phyloP scores from a whole-genome alignment of 2,888 invertebrate genomes.

The Empis livida region DNA sequence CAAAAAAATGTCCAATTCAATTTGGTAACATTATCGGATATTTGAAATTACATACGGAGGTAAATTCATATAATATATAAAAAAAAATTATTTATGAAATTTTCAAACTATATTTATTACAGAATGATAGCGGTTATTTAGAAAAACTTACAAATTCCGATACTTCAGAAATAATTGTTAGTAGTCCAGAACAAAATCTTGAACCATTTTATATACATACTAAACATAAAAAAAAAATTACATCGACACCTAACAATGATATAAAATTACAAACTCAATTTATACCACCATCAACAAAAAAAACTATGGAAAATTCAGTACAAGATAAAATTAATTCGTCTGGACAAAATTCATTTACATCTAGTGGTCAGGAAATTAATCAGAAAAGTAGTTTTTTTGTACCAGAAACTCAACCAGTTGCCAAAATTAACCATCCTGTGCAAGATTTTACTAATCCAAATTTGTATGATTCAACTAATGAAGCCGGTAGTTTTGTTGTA shows the following conservation, averaged over 20 bases:
- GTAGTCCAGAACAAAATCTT: slow-evolving; percentile 7
- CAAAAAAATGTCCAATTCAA: background rate
- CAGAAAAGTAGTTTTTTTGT: slow-evolving; percentile 16
- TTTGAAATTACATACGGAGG: background rate
- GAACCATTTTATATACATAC: background rate
- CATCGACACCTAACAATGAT: slow-evolving; percentile 7
- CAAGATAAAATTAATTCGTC: background rate
- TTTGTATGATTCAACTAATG: background rate
- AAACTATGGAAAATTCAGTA: background rate
- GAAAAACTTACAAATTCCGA: background rate
- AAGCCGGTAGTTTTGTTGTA: slow-evolving; percentile 4
- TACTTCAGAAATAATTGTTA: slow-evolving; percentile 2
- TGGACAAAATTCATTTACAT: background rate
- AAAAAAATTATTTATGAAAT: background rate
- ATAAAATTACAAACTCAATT: background rate
- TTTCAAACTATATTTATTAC: background rate
- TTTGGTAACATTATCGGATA: background rate
- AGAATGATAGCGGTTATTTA: background rate
- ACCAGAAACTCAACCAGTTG: slow-evolving; percentile 18
- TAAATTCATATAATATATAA: background rate
- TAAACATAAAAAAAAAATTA: slow-evolving; percentile 3
- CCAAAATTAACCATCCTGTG: slow-evolving; percentile 1
- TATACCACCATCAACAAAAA: background rate
- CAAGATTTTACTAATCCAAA: no score
- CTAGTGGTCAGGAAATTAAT: no score